Base-by-base conservation (phyloP, 2,113 vertebrate genomes). In the Syngnathoides biaculeatus region DNA sequence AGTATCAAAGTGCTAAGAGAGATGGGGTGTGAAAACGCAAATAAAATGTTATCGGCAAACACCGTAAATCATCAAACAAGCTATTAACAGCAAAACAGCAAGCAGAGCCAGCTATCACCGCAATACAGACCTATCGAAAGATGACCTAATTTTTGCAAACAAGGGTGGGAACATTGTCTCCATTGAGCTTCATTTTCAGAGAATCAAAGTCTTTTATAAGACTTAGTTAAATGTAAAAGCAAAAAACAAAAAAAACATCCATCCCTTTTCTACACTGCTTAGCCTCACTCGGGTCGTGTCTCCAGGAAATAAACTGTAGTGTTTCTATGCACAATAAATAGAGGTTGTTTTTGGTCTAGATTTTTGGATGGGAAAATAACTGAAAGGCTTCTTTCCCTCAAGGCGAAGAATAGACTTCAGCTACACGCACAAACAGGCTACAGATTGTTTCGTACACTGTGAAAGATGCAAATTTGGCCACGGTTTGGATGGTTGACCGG, bases 161-260 rank as follows among this genome's bases (percentile, higher is more conserved):
- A 10, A 64, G 45, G 22, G 39, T 22, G 14, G 68, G 55, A 57
- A 64, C 22, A 6, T 22, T 47, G 43, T 57, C 63, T 68, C 71
- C 53, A 4, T 50, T 10, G 64, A 3, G 17, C 48, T 53, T 45
- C 45, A 47, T 15, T 22, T 61, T 22, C 39, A 38, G 17, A 14
- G 71, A 71, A 86, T 85, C 68, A 83, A 82, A 85, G 73, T 65
- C 65, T 52, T 69, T 7, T 72, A 68, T 61, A 68, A 62, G 58
- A 72, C 72, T 76, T 69, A 14, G 2, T 59, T 52, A n/a, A n/a
- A n/a, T n/a, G 27, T 47, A 55, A 27, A 71, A 66, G 69, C 55
- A 64, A 65, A 35, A 12, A 62, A 64, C 73, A 77, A 77, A 67
- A 22, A 35, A 1, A 30, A 47, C 38, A 42, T 17, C 8, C 2